These are phyloP conservation scores for Picathartes gymnocephalus DNA, from an alignment of 2,113 vertebrate genomes.

Conservation along the genomic window DNA sequence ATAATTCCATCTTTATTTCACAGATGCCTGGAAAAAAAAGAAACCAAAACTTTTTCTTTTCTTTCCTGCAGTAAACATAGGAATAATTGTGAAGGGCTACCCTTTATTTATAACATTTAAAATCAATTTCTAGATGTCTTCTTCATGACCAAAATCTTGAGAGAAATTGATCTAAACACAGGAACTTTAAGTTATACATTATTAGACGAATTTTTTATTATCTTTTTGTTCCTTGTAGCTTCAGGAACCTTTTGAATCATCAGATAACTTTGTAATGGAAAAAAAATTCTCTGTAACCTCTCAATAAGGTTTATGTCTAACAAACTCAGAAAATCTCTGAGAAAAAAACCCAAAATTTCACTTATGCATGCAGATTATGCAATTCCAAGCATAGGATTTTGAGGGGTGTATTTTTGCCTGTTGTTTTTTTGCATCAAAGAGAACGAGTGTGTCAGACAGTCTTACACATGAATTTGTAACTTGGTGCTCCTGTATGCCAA, in stretches of 20 bases:
- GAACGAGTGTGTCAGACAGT: constrained; percentile 41
- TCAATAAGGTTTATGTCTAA: neutral
- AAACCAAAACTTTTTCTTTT: fast-evolving
- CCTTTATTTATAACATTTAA: neutral
- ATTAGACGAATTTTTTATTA: neutral
- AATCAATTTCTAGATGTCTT: neutral
- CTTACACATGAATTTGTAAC: constrained; percentile 39
- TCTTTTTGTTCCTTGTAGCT: neutral
- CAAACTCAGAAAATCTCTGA: neutral
- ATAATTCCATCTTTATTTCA: neutral
- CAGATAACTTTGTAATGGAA: neutral
- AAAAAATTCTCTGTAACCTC: neutral
- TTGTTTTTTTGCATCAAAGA: constrained; percentile 37
- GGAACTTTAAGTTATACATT: neutral
- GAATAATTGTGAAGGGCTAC: neutral
- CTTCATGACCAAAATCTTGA: neutral
- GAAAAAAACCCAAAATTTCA: neutral
- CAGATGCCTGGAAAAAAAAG: neutral
- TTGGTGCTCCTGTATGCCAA: neutral
- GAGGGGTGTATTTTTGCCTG: neutral
- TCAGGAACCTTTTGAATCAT: neutral
- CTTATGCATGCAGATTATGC: neutral
- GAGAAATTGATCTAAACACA: neutral
- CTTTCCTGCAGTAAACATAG: neutral
- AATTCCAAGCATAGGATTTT: neutral